Evolutionary conservation across 2,797 vertebrate species (phyloP).

Genomic region (Eidolon dupreanum): DNA sequence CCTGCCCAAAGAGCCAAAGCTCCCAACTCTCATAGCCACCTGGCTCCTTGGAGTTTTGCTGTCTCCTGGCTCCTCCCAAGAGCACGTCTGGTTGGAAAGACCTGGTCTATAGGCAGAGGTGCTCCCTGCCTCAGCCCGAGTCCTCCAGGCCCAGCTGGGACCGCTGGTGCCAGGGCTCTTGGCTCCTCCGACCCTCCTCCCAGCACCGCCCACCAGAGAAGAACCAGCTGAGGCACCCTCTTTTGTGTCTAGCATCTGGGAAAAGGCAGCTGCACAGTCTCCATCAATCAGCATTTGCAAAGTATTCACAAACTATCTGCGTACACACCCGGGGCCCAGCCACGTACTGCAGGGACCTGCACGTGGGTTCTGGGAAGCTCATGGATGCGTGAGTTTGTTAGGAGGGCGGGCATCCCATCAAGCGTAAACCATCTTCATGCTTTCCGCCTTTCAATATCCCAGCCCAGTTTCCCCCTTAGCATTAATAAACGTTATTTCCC

Average conservation of each 20-base stretch:
- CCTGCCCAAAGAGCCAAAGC: accelerated
- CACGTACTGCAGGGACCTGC: background rate
- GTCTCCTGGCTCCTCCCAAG: background rate
- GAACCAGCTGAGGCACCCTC: background rate
- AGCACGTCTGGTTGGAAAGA: no score
- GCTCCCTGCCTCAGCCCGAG: background rate
- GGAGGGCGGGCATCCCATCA: background rate
- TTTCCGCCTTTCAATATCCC: background rate
- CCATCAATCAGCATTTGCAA: background rate
- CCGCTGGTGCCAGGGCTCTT: background rate
- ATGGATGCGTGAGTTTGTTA: background rate
- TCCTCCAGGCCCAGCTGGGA: no score
- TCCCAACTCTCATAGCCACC: no score
- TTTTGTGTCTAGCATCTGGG: background rate
- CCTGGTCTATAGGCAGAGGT: background rate
- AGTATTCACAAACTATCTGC: background rate
- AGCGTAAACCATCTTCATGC: background rate
- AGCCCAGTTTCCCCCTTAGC: background rate
- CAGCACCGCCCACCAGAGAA: background rate
- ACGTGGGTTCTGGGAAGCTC: background rate
- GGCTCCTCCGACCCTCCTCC: background rate
- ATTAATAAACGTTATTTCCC: background rate
- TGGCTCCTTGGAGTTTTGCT: background rate
- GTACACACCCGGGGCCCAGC: accelerated
- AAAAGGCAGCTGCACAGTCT: background rate